A percentile compares a stretch with the other conserved stretches of the same genome.
These are phyloP conservation scores for Brachionichthys hirsutus DNA, from an alignment of 2,113 vertebrate species.

Conservation along the genomic window DNA sequence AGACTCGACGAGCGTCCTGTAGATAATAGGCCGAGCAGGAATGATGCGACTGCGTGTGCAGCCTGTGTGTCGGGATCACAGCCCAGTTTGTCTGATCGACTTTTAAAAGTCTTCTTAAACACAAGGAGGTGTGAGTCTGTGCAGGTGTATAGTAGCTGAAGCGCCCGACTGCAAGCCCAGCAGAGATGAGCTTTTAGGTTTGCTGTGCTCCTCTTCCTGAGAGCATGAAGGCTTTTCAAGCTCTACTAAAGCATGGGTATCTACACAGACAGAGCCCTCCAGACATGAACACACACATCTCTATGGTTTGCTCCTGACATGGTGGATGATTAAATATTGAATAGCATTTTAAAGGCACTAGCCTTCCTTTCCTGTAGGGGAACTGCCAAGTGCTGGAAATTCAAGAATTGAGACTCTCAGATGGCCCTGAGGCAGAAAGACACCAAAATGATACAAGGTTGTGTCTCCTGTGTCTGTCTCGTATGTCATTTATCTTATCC, in stretches of 20 bases:
- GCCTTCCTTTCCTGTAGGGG: slow-evolving; percentile 18
- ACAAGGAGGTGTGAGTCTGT: slow-evolving; percentile 1
- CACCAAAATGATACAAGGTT: not conserved
- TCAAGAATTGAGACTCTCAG: slow-evolving; percentile 17
- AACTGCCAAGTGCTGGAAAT: slow-evolving; percentile 37
- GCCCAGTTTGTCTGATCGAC: not conserved
- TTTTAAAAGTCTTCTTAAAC: not conserved
- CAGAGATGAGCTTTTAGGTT: slow-evolving; percentile 30
- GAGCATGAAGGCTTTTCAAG: slow-evolving; percentile 52
- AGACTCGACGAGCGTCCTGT: slow-evolving; percentile 5
- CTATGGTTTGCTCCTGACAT: slow-evolving; percentile 32
- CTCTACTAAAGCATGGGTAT: slow-evolving; percentile 55
- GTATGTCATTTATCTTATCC: slow-evolving; percentile 14
- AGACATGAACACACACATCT: slow-evolving; percentile 42
- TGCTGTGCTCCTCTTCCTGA: slow-evolving; percentile 16
- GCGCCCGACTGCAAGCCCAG: slow-evolving; percentile 1
- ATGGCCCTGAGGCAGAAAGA: slow-evolving; percentile 16
- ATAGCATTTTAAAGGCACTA: slow-evolving; percentile 59
- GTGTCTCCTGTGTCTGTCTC: not conserved
- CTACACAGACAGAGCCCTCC: slow-evolving; percentile 41
- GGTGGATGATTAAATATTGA: slow-evolving; percentile 69
- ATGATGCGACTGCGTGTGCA: not conserved
- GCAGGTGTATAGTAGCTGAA: not conserved
- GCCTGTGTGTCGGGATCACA: no score
- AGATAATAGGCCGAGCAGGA: not conserved